Evolutionary conservation across 2,797 vertebrate species (phyloP).

Genomic region (Pteronotus mesoamericanus): DNA sequence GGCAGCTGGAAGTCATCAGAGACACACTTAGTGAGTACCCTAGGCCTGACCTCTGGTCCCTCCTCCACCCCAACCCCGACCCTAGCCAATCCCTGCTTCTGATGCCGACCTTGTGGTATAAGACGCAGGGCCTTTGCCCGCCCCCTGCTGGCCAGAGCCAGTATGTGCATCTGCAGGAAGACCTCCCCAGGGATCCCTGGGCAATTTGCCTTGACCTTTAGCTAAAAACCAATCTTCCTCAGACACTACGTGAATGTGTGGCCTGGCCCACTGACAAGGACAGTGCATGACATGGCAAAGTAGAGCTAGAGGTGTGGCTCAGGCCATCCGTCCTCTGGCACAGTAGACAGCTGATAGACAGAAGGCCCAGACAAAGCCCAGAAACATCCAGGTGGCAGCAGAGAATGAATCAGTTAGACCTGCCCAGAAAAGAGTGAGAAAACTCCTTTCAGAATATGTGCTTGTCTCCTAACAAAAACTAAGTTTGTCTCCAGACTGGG

Average conservation of each 20-base stretch:
- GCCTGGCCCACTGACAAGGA: neutral
- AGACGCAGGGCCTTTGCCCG: rapidly evolving
- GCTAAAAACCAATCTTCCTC: constrained; percentile 33
- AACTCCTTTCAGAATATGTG: neutral
- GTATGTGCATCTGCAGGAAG: too few relatives aligned
- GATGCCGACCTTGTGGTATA: neutral
- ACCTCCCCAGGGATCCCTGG: neutral
- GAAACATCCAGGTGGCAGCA: neutral
- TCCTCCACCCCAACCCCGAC: rapidly evolving
- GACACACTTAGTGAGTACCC: neutral
- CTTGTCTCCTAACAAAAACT: neutral
- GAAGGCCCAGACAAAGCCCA: neutral
- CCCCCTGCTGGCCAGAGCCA: neutral
- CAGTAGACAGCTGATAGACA: neutral
- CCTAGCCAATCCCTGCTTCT: too few relatives aligned
- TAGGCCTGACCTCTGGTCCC: neutral
- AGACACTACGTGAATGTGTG: neutral
- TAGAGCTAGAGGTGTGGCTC: neutral
- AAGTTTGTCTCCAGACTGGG: neutral
- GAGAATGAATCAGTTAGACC: neutral
- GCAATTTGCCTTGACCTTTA: constrained; percentile 38
- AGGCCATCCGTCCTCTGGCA: neutral
- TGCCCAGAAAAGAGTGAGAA: neutral
- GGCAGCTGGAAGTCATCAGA: neutral
- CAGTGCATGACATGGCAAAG: neutral